Conservation (phyloP, 2,888 invertebrate species). For the Luperina nickerlii region DNA sequence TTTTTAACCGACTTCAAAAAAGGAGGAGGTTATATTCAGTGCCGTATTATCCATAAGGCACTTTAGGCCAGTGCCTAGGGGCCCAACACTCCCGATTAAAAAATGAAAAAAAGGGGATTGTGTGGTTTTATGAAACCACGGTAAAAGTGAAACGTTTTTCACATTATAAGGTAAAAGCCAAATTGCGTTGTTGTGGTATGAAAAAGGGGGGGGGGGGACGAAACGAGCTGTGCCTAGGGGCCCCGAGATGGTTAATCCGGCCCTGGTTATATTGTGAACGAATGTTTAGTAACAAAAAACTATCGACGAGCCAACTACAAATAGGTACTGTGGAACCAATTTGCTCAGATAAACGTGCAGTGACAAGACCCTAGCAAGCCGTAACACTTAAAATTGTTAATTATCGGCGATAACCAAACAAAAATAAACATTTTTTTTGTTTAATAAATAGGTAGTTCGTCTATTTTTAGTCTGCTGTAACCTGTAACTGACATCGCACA, state of each 20-base stretch:
- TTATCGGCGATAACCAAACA: background rate
- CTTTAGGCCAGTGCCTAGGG: no score
- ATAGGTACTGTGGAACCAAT: background rate
- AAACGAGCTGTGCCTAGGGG: no score
- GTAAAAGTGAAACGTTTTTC: no score
- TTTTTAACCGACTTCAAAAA: no score
- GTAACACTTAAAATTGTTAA: background rate
- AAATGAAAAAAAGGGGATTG: no score
- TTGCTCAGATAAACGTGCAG: background rate
- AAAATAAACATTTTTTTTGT: background rate
- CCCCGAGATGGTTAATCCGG: no score
- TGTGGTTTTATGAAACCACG: no score
- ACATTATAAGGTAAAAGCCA: no score
- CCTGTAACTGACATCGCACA: conserved; percentile 12
- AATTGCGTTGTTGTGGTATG: no score
- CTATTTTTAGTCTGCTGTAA: conserved; percentile 43
- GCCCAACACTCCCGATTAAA: no score
- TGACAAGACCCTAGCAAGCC: background rate
- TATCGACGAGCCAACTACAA: background rate
- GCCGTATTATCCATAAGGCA: no score
- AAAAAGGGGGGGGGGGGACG: no score
- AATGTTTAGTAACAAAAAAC: conserved; percentile 2
- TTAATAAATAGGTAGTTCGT: background rate
- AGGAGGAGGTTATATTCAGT: background rate
- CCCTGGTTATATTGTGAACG: background rate